A percentile compares a stretch with the other conserved stretches of the same genome.
Evolutionary conservation across 2,888 invertebrate genomes (phyloP).

Genomic region (Rhamnusium bicolor): DNA sequence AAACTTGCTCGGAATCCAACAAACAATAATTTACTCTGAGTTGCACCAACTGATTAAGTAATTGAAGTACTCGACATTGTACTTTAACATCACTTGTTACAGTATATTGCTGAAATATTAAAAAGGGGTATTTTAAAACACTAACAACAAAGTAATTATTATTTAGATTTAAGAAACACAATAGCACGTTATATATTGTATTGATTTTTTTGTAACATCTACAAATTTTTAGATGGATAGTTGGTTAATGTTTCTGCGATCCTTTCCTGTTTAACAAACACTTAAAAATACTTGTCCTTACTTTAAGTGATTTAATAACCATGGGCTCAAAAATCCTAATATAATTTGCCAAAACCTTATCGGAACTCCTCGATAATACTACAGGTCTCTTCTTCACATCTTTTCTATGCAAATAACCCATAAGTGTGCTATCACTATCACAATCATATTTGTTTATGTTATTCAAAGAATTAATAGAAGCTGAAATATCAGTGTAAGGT

Average conservation of each 20-base stretch:
- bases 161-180: too few species aligned
- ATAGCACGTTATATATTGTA: too few species aligned
- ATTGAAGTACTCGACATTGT: slow-evolving; percentile 87
- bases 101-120: slow-evolving; percentile 82
- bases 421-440: slow-evolving; percentile 66
- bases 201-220: too few species aligned
- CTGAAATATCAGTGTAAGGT: slow-evolving; percentile 65
- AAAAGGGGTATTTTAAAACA: not conserved
- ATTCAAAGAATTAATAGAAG: slow-evolving; percentile 62
- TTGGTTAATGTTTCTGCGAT: too few species aligned
- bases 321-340: slow-evolving; percentile 95
- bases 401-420: slow-evolving; percentile 70
- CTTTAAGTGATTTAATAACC: slow-evolving; percentile 93
- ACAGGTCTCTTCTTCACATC: slow-evolving; percentile 65
- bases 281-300: slow-evolving; percentile 63
- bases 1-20: slow-evolving; percentile 94
- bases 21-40: slow-evolving; percentile 95
- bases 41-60: slow-evolving; percentile 90
- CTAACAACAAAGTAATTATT: too few species aligned
- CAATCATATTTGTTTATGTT: slow-evolving; percentile 65
- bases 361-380: slow-evolving; percentile 70
- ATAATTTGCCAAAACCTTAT: slow-evolving; percentile 81
- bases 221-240: too few species aligned
- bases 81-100: slow-evolving; percentile 87
- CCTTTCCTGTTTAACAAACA: not conserved